Evolutionary conservation across 1,140 invertebrate species (phyloP).

Genomic region (Leptopilina boulardi): DNA sequence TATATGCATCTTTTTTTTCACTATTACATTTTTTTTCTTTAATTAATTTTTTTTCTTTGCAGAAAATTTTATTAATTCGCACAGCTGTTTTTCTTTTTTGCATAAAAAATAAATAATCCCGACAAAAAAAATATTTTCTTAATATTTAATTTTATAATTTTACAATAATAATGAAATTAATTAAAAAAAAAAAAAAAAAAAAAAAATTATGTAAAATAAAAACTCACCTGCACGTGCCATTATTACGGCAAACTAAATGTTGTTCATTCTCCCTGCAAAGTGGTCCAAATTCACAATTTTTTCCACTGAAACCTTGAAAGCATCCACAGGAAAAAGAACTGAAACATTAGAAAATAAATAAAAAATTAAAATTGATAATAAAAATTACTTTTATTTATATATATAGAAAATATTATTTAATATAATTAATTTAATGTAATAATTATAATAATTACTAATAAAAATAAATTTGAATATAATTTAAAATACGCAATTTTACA

Average conservation of each 20-base stretch:
- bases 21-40: background rate
- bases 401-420: too few relatives aligned
- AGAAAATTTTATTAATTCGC: too few relatives aligned
- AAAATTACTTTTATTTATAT: too few relatives aligned
- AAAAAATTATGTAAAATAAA: conserved; percentile 13
- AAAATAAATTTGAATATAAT: too few relatives aligned
- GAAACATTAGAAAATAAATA: conserved; percentile 47
- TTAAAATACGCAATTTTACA: too few relatives aligned
- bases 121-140: too few relatives aligned
- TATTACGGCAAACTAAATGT: conserved; percentile 83
- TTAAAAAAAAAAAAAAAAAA: background rate
- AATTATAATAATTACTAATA: too few relatives aligned
- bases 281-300: conserved; percentile 83
- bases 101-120: too few relatives aligned
- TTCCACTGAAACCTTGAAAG: conserved; percentile 84
- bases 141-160: too few relatives aligned
- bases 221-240: conserved; percentile 85
- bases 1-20: background rate
- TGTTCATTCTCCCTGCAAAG: conserved; percentile 80
- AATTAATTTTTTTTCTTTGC: background rate
- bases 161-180: too few relatives aligned
- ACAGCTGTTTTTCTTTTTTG: too few relatives aligned
- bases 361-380: background rate
- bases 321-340: conserved; percentile 83
- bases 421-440: too few relatives aligned